These are phyloP conservation scores for Cheiracanthium punctorium DNA, from an alignment of 2,888 invertebrate species.

Conservation along the genomic window DNA sequence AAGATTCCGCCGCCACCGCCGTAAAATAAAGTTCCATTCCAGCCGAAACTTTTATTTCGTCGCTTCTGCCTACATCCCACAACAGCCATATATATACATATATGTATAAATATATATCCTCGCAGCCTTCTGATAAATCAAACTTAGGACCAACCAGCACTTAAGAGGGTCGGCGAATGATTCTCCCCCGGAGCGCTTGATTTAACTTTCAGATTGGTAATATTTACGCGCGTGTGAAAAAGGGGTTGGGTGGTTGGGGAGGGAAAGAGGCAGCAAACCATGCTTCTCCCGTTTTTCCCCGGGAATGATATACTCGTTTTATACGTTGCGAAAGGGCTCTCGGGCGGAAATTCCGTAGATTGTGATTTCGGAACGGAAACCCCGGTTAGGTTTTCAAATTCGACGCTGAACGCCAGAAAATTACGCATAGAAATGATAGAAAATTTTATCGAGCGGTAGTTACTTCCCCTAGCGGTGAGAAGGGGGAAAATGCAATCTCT, in stretches of 20 bases:
- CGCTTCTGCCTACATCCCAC: neutral
- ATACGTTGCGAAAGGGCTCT: constrained; percentile 63
- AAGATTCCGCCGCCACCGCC: too few relatives aligned
- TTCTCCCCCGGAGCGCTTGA: constrained; percentile 46
- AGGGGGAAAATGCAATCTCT: constrained; percentile 62
- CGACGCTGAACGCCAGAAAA: constrained; percentile 61
- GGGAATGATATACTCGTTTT: constrained; percentile 57
- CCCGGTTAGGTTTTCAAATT: constrained; percentile 65
- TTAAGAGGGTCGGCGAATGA: constrained; percentile 13
- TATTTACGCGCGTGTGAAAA: constrained; percentile 17
- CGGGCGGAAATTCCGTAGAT: constrained; percentile 67
- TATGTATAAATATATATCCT: too few relatives aligned
- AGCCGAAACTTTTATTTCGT: neutral
- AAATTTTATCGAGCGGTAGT: constrained; percentile 68
- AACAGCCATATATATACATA: neutral
- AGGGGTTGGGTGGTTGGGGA: neutral
- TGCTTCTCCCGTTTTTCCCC: constrained; percentile 31
- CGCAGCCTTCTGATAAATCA: constrained; percentile 12
- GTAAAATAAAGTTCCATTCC: neutral
- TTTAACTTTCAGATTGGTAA: constrained; percentile 64
- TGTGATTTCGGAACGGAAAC: constrained; percentile 53
- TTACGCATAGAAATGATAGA: constrained; percentile 68
- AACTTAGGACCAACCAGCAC: neutral
- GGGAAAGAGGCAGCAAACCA: neutral
- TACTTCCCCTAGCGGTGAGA: constrained; percentile 42